These are phyloP conservation scores for Dyspetes luteomarginatus DNA, from an alignment of 2,888 invertebrate genomes.

Conservation along the genomic window DNA sequence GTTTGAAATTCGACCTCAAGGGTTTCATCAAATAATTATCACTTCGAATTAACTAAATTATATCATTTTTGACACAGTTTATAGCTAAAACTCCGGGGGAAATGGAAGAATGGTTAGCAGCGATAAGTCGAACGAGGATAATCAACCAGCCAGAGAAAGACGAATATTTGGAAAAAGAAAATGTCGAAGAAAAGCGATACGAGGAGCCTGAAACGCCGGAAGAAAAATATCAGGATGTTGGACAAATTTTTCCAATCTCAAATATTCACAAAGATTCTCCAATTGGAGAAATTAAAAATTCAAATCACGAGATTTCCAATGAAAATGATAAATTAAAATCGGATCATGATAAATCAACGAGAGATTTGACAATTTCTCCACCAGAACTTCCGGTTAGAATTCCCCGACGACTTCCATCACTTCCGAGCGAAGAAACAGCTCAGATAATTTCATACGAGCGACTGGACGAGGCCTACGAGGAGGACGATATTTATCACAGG, in stretches of 20 bases:
- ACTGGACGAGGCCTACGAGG: conserved; percentile 74
- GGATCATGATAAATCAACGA: conserved; percentile 1
- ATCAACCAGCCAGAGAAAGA: conserved; percentile 46
- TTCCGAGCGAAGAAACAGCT: conserved; percentile 67
- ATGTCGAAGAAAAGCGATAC: conserved; percentile 28
- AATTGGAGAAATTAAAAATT: background rate
- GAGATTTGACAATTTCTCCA: conserved; percentile 53
- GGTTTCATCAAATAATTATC: too few species aligned
- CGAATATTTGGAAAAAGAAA: conserved; percentile 7
- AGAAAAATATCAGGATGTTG: conserved; percentile 71
- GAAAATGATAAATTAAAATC: background rate
- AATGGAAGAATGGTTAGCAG: conserved; percentile 80
- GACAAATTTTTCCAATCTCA: conserved; percentile 18
- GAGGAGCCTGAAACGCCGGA: conserved; percentile 43
- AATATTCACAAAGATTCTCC: conserved; percentile 13
- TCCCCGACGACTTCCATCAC: conserved; percentile 73
- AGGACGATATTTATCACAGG: conserved; percentile 79
- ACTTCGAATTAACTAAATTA: conserved; percentile 2
- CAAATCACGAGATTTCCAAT: background rate
- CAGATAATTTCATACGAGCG: conserved; percentile 53
- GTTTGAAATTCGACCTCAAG: too few species aligned
- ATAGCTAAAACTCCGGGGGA: conserved; percentile 76
- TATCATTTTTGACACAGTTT: conserved; percentile 70
- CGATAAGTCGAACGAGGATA: conserved; percentile 69
- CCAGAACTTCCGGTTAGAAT: conserved; percentile 74